phyloP scores from a whole-genome alignment of 2,888 invertebrate species.

The Eurytoma californica region DNA sequence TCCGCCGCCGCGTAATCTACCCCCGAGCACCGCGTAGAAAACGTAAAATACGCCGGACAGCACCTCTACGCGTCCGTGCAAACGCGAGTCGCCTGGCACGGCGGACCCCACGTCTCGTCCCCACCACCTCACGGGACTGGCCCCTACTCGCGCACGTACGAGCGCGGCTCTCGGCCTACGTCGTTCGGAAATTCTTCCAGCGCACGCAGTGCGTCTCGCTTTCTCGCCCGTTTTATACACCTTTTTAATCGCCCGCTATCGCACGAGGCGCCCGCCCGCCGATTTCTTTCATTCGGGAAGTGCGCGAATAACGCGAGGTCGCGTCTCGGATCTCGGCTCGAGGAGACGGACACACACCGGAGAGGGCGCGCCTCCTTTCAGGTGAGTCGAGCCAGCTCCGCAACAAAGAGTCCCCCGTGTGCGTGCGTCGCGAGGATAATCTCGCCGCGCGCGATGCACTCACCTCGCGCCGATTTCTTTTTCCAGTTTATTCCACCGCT shows the following conservation, averaged over 20 bases:
- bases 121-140: conserved; percentile 1
- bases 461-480: neutral
- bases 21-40: no score
- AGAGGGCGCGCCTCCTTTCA: conserved; percentile 41
- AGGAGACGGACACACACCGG: neutral
- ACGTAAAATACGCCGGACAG: no score
- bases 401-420: conserved; percentile 21
- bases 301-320: no score
- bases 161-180: conserved; percentile 10
- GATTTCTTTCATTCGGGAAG: no score
- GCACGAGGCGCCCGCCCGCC: no score
- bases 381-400: conserved; percentile 30
- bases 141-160: neutral
- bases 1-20: no score
- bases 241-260: no score
- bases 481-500: neutral
- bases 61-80: neutral
- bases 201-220: neutral
- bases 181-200: conserved; percentile 26
- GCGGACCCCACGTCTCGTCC: conserved; percentile 6
- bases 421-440: conserved; percentile 3
- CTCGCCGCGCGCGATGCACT: neutral
- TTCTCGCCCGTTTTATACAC: neutral
- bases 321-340: no score
- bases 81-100: neutral